These are phyloP conservation scores for Xerus inauris DNA, from an alignment of 2,113 vertebrate species.

Conservation along the genomic window DNA sequence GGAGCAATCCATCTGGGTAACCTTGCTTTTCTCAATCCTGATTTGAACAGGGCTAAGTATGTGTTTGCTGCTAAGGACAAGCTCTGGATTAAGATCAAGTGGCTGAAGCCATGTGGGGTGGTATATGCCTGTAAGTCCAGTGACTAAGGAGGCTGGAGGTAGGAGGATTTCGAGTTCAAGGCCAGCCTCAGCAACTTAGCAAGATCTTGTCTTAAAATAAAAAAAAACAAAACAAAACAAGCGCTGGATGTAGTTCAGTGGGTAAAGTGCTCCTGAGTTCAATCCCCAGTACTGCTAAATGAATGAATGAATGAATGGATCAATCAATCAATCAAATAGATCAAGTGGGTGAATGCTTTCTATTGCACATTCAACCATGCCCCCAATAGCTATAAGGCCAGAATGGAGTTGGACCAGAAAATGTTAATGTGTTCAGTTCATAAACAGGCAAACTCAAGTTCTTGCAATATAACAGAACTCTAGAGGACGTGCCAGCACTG, in stretches of 20 bases:
- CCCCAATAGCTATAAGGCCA: background rate
- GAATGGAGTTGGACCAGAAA: conserved; percentile 24
- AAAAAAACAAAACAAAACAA: too few species aligned
- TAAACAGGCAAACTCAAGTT: conserved; percentile 17
- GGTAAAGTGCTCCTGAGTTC: background rate
- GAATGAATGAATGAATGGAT: too few species aligned
- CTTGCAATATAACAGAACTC: conserved; percentile 55
- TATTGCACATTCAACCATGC: background rate
- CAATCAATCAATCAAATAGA: background rate
- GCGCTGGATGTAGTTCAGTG: background rate
- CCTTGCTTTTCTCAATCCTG: too few species aligned
- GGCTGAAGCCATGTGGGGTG: background rate
- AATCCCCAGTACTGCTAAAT: background rate
- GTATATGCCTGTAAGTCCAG: background rate
- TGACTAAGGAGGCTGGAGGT: background rate
- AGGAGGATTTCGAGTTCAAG: background rate
- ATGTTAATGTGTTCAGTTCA: background rate
- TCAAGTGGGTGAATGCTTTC: rapidly evolving
- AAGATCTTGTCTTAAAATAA: background rate
- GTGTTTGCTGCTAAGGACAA: background rate
- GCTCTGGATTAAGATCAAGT: rapidly evolving
- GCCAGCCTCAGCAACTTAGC: background rate
- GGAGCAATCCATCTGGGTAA: background rate
- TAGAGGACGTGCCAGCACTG: conserved; percentile 30
- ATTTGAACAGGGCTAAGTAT: background rate